Conservation (phyloP, 2,113 vertebrate species). For the Beaufortia kweichowensis region DNA sequence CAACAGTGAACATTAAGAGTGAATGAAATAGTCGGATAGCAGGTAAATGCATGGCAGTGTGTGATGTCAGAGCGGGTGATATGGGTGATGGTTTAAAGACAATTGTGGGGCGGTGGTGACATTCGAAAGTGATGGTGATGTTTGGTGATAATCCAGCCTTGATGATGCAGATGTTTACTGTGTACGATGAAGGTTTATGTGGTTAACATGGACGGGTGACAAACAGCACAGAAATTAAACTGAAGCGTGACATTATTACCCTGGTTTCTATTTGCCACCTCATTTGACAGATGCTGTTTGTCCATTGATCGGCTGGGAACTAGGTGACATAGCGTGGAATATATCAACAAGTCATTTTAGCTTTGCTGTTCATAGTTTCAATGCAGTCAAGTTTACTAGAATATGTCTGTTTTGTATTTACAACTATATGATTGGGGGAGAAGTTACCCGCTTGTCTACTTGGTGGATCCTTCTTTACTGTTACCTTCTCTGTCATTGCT, state of each 20-base stretch:
- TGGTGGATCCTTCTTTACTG: constrained; percentile 25
- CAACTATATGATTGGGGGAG: background rate
- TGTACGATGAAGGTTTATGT: constrained; percentile 61
- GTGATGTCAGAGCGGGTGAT: constrained; percentile 13
- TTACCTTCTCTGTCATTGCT: constrained; percentile 35
- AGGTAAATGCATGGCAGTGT: constrained; percentile 26
- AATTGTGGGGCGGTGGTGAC: constrained; percentile 1
- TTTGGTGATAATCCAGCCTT: constrained; percentile 14
- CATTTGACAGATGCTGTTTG: constrained; percentile 67
- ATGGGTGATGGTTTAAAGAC: constrained; percentile 29
- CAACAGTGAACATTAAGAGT: background rate
- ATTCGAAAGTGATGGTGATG: constrained; percentile 23
- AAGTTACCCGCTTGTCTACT: constrained; percentile 50
- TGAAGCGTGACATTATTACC: constrained; percentile 67
- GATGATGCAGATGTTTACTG: constrained; percentile 4
- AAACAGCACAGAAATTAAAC: constrained; percentile 52
- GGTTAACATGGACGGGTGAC: constrained; percentile 53
- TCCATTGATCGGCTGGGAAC: constrained; percentile 71
- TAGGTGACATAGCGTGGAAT: constrained; percentile 63
- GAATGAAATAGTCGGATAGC: constrained; percentile 14
- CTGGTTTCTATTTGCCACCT: constrained; percentile 66
- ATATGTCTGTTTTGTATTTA: too few species aligned
- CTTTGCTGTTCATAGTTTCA: background rate
- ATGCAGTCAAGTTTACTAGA: too few species aligned
- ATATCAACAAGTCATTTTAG: background rate